Conservation (phyloP, 1,140 invertebrate species). For the Drosophila pseudoobscura region DNA sequence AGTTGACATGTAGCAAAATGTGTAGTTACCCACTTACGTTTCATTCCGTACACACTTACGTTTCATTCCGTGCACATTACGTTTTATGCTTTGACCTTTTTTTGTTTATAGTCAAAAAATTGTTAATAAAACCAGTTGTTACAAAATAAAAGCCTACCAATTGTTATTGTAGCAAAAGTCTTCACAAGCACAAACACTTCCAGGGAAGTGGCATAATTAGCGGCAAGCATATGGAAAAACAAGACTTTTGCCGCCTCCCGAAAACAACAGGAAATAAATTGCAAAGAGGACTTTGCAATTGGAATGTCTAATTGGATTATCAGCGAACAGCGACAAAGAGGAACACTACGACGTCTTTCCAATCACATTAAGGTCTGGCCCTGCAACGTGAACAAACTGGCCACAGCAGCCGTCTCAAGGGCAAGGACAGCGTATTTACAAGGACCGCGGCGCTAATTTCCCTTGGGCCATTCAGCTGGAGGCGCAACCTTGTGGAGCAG, state of each 20-base stretch:
- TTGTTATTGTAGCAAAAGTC: no score
- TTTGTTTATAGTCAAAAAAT: constrained; percentile 4
- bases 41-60: no score
- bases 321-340: neutral
- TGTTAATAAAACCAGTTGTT: constrained; percentile 10
- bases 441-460: constrained; percentile 6
- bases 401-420: neutral
- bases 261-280: constrained; percentile 1
- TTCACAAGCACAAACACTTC: no score
- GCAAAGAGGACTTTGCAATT: constrained; percentile 5
- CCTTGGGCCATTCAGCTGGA: constrained; percentile 11
- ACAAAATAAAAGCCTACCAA: no score
- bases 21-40: no score
- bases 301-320: constrained; percentile 31
- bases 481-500: neutral
- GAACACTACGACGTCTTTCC: no score
- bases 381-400: constrained; percentile 33
- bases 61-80: no score
- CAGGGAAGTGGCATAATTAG: no score
- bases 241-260: neutral
- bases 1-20: no score
- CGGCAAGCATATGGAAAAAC: no score
- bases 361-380: constrained; percentile 39
- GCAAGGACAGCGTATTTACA: neutral
- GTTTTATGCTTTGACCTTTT: no score